phyloP scores from a whole-genome alignment of 2,113 vertebrate species.

The Zosterops borbonicus region DNA sequence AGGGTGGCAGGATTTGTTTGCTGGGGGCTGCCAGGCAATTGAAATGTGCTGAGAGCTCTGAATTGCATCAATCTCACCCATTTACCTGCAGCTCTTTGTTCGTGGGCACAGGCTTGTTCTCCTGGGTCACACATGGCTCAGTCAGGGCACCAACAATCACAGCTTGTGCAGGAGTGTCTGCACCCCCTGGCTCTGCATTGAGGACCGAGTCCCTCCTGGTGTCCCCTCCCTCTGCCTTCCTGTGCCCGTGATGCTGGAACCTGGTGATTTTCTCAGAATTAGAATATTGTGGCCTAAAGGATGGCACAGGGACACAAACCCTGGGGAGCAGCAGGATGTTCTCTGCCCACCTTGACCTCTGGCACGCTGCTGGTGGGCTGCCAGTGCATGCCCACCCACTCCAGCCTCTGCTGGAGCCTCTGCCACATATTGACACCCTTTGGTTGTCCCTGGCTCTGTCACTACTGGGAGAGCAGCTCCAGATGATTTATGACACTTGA shows the following conservation, averaged over 20 bases:
- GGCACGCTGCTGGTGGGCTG: background rate
- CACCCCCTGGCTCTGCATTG: background rate
- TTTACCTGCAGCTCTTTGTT: conserved; percentile 39
- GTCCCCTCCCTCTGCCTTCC: background rate
- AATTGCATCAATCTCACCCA: background rate
- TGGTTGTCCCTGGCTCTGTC: fast-evolving
- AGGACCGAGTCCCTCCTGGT: background rate
- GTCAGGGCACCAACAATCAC: background rate
- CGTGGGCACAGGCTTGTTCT: background rate
- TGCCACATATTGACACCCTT: fast-evolving
- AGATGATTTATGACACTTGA: fast-evolving
- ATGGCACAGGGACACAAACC: fast-evolving
- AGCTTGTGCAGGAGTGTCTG: background rate
- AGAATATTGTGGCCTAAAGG: background rate
- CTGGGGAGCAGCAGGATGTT: fast-evolving
- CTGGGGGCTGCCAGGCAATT: background rate
- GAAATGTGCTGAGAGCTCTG: background rate
- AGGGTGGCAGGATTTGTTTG: background rate
- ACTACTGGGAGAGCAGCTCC: fast-evolving
- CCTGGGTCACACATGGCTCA: background rate
- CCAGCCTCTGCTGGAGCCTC: fast-evolving
- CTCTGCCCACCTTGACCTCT: background rate
- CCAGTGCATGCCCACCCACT: background rate
- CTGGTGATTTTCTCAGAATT: background rate
- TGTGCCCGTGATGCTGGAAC: fast-evolving